Base-by-base conservation (phyloP, 2,888 invertebrate species). In the Hyposoter didymator region DNA sequence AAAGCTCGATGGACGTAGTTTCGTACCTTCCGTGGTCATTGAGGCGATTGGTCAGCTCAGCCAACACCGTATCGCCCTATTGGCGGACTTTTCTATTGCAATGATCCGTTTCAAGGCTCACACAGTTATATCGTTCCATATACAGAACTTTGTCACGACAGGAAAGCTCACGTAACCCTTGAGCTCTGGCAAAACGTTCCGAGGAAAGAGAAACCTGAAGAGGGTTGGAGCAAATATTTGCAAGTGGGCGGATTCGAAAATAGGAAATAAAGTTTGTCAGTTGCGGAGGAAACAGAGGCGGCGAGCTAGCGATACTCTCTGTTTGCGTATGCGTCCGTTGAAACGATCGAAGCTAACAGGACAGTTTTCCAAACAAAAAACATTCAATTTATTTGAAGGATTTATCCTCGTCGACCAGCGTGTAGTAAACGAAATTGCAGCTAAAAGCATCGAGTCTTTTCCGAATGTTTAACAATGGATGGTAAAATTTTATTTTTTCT, bases 171-270 rank as follows among this genome's bases (percentile, higher is more conserved):
- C 12, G 6, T 19, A 28, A 32, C 74, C 74, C 62, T 62, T 75
- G 62, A 47, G 62, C 74, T 32, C 32, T n/a, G 5, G 62, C 39
- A 22, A 19, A 73, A 39, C 52, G 7, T n/a, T n/a, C n/a, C n/a
- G 12, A 19, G 70, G 10, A 4, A 32, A 32, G 70, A n/a, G 69
- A 19, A 17, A 4, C 39, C 28, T 32, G 72, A 6, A 35, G 59
- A 22, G 59, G 72, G 67, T 35, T 47, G 62, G 69, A 49, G 74
- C 84, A 84, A 79, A 84, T 79, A 79, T 84, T 84, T 84, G 74
- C 62, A 32, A 74, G 39, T 64, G 69, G 62, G 79, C 52, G 69
- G 43, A 64, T 75, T 62, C 52, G 75, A 64, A 84, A 84, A 79
- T 67, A n/a, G 69, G 45, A 69, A 75, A 74, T 75, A 75, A 75